A percentile compares a stretch with the other conserved stretches of the same genome.
Evolutionary conservation across 2,888 invertebrate genomes (phyloP).

Genomic region (Drosophila melanocephala): DNA sequence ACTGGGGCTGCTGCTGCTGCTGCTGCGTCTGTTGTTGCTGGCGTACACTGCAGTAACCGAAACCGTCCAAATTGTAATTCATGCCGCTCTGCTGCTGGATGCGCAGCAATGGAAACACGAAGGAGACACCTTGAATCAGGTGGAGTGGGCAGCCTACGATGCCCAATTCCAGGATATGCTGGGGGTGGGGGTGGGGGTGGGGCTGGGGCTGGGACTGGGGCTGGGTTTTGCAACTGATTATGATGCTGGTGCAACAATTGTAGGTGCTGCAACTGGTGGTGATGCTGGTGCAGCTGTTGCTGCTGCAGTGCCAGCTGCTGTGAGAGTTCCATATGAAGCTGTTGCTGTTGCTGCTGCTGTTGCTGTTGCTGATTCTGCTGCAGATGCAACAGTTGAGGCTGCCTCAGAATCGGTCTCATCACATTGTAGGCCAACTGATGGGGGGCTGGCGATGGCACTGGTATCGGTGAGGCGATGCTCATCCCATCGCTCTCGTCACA

Average conservation of each 20-base stretch:
- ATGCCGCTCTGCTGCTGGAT: constrained; percentile 81
- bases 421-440: constrained; percentile 73
- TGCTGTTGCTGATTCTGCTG: constrained; percentile 2
- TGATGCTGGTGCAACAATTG: neutral
- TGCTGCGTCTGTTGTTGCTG: neutral
- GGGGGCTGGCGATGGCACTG: constrained; percentile 68
- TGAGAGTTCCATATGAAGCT: neutral
- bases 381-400: constrained; percentile 51
- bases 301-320: neutral
- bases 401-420: constrained; percentile 78
- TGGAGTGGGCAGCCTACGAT: constrained; percentile 76
- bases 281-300: constrained; percentile 53
- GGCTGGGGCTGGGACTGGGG: neutral
- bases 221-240: neutral
- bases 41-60: neutral
- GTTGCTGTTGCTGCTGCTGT: constrained; percentile 46
- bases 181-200: neutral
- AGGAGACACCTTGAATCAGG: constrained; percentile 68
- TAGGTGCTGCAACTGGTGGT: constrained; percentile 32
- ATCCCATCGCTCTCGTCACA: constrained; percentile 83
- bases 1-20: neutral
- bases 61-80: constrained; percentile 12
- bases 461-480: constrained; percentile 61
- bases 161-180: constrained; percentile 31
- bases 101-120: constrained; percentile 76